Conservation (phyloP, 2,797 vertebrate species). For the Parauchenoglanis punctatus region DNA sequence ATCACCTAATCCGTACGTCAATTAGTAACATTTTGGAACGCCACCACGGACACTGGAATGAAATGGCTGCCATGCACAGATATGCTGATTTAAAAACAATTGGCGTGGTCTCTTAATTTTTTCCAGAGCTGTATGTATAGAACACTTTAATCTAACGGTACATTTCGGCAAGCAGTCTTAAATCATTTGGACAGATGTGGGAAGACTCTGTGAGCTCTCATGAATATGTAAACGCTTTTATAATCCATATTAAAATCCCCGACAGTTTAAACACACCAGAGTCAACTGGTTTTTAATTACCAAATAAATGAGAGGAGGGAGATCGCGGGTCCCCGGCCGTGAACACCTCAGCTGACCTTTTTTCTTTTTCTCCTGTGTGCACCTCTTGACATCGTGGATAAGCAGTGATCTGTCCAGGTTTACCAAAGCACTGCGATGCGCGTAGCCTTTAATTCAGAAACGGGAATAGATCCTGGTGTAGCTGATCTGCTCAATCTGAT, state of each 20-base stretch:
- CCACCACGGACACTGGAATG: no score
- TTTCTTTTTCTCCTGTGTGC: neutral
- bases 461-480: neutral
- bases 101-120: no score
- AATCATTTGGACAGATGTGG: neutral
- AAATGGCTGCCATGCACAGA: no score
- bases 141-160: neutral
- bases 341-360: neutral
- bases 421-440: neutral
- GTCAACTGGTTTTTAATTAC: neutral
- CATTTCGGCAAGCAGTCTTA: neutral
- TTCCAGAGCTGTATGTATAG: no score
- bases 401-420: neutral
- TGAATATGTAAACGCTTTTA: neutral
- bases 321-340: neutral
- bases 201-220: neutral
- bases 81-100: no score
- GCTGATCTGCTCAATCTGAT: neutral
- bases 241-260: neutral
- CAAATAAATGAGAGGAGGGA: neutral
- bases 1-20: no score
- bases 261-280: neutral
- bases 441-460: neutral
- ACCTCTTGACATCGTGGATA: neutral
- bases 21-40: no score